A percentile compares a stretch with the other conserved stretches of the same genome.
Evolutionary conservation across 2,888 invertebrate species (phyloP).

Genomic region (Limenitis camilla): DNA sequence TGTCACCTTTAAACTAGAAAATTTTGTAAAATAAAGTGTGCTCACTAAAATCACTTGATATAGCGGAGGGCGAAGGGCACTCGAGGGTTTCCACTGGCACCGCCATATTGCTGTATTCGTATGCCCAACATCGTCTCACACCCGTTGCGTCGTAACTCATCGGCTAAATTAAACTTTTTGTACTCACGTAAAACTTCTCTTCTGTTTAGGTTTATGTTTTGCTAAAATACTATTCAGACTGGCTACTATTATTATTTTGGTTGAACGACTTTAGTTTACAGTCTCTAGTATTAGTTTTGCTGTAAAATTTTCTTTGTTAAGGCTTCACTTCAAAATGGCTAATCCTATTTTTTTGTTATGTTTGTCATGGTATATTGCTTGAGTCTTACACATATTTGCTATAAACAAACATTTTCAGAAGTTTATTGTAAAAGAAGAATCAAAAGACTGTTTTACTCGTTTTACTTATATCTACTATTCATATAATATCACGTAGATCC

Average conservation of each 20-base stretch:
- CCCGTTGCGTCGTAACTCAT: constrained; percentile 46
- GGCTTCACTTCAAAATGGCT: no score
- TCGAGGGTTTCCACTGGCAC: constrained; percentile 48
- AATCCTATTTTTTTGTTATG: no score
- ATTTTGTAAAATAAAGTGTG: no score
- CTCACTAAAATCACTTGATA: not conserved
- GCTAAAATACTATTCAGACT: not conserved
- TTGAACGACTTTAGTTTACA: not conserved
- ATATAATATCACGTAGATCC: no score
- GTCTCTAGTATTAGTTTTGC: not conserved
- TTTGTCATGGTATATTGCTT: no score
- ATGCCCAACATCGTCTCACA: constrained; percentile 45
- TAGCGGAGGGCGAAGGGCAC: constrained; percentile 28
- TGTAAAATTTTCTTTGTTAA: no score
- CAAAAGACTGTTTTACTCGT: not conserved
- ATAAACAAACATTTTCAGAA: no score
- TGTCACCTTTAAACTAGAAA: no score
- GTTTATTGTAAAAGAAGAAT: no score
- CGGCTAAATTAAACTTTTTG: constrained; percentile 61
- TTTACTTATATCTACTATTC: not conserved
- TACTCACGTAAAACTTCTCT: constrained; percentile 38
- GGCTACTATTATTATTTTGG: not conserved
- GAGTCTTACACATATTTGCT: no score
- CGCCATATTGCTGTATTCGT: constrained; percentile 46
- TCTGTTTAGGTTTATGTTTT: constrained; percentile 7